Evolutionary conservation across 2,797 vertebrate genomes (phyloP).

Genomic region (Bryconaethiops microstoma): DNA sequence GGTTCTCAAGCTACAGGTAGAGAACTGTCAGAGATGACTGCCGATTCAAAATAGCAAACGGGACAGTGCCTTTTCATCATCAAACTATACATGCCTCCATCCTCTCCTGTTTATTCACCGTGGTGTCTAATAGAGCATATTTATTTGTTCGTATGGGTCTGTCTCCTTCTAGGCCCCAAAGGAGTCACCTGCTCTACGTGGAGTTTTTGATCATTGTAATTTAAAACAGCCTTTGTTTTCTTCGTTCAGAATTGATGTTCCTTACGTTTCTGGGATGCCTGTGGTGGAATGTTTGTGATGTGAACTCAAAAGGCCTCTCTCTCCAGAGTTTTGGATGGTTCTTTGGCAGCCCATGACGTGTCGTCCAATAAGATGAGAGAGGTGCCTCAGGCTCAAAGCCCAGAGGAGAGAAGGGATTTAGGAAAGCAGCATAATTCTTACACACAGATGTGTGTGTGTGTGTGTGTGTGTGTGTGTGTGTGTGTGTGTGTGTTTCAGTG

Average conservation of each 20-base stretch:
- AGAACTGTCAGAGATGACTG: conserved; percentile 45
- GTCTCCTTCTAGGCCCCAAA: conserved; percentile 11
- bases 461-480: conserved; percentile 11
- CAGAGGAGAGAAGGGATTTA: conserved; percentile 68
- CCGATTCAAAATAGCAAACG: conserved; percentile 31
- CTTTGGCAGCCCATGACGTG: conserved; percentile 57
- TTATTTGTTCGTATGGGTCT: conserved; percentile 36
- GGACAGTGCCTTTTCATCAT: conserved; percentile 50
- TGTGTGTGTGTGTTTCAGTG: conserved; percentile 53
- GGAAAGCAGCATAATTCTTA: conserved; percentile 63
- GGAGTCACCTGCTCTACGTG: conserved; percentile 22
- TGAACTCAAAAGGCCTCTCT: conserved; percentile 35
- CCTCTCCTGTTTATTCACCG: conserved; percentile 26
- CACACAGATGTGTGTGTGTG: background rate
- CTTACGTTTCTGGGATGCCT: conserved; percentile 35
- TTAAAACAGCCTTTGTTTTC: conserved; percentile 47
- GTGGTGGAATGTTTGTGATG: conserved; percentile 43
- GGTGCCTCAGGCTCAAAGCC: conserved; percentile 61
- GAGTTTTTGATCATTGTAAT: conserved; percentile 52
- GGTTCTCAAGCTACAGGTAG: conserved; percentile 21
- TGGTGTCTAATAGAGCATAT: conserved; percentile 24
- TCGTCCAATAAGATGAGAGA: conserved; percentile 64
- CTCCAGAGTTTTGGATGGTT: conserved; percentile 58
- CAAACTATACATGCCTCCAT: background rate
- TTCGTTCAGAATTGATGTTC: conserved; percentile 32